Evolutionary conservation across 2,797 vertebrate genomes (phyloP).

Genomic region (Lacerta agilis): DNA sequence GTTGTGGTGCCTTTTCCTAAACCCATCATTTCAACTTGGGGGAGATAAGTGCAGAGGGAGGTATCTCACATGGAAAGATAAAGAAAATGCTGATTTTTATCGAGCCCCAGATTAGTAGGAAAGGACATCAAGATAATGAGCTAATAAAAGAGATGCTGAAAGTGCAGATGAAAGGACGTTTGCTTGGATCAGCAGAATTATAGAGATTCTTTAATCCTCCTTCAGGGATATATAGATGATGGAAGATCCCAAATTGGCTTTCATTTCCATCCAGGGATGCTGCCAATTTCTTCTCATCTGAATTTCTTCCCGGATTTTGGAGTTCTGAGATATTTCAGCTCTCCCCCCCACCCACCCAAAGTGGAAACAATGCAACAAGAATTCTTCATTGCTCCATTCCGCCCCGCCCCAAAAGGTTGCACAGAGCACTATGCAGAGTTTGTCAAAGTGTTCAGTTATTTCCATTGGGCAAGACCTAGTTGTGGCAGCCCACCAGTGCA

Average conservation of each 20-base stretch:
- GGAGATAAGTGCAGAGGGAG: not conserved
- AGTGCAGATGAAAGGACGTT: not conserved
- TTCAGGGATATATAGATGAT: not conserved
- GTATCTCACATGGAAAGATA: not conserved
- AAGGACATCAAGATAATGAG: not conserved
- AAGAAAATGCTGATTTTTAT: not conserved
- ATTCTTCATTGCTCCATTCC: not conserved
- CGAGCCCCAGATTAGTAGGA: not conserved
- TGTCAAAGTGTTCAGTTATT: no score
- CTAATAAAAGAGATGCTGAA: not conserved
- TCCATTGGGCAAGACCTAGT: not conserved
- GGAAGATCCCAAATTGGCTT: not conserved
- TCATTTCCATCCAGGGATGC: not conserved
- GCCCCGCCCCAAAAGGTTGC: accelerated
- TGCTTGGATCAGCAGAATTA: not conserved
- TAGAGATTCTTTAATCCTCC: not conserved
- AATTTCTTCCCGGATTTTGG: no score
- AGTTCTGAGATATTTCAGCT: not conserved
- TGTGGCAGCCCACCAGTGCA: no score
- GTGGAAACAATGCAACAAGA: not conserved
- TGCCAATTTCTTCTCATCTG: not conserved
- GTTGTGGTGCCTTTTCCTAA: not conserved
- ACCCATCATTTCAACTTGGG: not conserved
- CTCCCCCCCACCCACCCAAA: not conserved
- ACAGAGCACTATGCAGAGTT: not conserved